These are phyloP conservation scores for Micromussa lordhowensis DNA, from an alignment of 92 coral and sea anemone species.

Conservation along the genomic window DNA sequence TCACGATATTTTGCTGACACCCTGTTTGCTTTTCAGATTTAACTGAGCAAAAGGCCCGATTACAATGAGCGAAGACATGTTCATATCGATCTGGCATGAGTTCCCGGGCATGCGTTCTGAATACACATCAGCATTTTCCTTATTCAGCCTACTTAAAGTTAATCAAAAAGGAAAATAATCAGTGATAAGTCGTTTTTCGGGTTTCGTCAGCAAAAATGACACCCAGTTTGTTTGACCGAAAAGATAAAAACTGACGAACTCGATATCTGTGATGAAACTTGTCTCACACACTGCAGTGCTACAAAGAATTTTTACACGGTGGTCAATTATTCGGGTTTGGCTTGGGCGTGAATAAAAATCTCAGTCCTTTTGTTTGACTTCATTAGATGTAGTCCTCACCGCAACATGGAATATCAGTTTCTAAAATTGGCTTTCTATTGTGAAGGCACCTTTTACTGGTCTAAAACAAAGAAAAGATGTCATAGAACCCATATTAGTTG, in stretches of 20 bases:
- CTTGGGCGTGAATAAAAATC: slow-evolving; percentile 14
- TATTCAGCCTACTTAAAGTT: neutral
- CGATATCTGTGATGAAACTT: neutral
- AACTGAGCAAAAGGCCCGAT: too few species aligned
- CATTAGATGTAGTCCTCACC: neutral
- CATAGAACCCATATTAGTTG: neutral
- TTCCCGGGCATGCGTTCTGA: neutral
- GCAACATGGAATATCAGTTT: slow-evolving; percentile 9
- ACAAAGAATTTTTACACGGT: slow-evolving; percentile 8
- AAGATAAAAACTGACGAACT: neutral
- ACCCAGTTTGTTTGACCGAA: neutral
- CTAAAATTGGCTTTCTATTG: slow-evolving; percentile 14
- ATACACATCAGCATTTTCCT: neutral
- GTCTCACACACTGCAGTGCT: neutral
- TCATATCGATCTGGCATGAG: too few species aligned
- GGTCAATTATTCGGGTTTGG: slow-evolving; percentile 11
- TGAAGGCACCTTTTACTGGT: slow-evolving; percentile 15
- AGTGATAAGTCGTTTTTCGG: neutral
- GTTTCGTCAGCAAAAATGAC: neutral
- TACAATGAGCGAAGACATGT: too few species aligned
- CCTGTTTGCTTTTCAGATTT: too few species aligned
- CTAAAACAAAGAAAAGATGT: slow-evolving; percentile 13
- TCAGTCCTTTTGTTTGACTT: neutral
- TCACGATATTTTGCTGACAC: too few species aligned
- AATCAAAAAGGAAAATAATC: neutral